Conservation (phyloP, 2,888 invertebrate genomes). For the Scaptomyza reducta region DNA sequence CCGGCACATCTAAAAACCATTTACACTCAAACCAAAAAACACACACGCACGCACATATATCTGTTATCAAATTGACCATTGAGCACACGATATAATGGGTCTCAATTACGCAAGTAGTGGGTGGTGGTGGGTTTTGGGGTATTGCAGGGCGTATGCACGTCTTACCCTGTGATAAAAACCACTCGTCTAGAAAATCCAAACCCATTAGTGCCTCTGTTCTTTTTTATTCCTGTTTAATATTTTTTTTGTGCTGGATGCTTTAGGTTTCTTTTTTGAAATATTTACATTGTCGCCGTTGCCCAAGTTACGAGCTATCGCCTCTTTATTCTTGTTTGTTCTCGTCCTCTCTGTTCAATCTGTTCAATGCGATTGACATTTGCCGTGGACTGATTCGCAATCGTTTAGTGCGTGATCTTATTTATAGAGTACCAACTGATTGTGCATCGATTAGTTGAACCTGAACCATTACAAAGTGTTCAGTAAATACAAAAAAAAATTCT, state of each 20-base stretch:
- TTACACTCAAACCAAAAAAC: constrained; percentile 1
- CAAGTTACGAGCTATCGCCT: constrained; percentile 22
- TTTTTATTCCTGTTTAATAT: constrained; percentile 43
- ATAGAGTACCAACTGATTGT: constrained; percentile 50
- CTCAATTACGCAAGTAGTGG: constrained; percentile 68
- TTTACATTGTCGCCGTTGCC: constrained; percentile 55
- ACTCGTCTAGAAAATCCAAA: constrained; percentile 84
- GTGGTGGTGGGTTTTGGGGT: not conserved
- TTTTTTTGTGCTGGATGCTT: constrained; percentile 45
- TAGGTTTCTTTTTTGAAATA: constrained; percentile 35
- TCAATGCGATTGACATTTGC: constrained; percentile 61
- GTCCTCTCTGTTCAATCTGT: constrained; percentile 20
- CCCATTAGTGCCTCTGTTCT: constrained; percentile 62
- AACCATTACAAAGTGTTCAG: constrained; percentile 19
- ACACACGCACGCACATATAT: not conserved
- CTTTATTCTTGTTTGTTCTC: constrained; percentile 14
- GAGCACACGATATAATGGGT: constrained; percentile 52
- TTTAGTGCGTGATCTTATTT: constrained; percentile 62
- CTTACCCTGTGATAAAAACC: constrained; percentile 84
- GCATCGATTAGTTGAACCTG: constrained; percentile 57
- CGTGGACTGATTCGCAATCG: constrained; percentile 56
- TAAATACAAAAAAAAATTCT: constrained; percentile 3
- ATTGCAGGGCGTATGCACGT: constrained; percentile 18
- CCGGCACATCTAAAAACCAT: constrained; percentile 22
- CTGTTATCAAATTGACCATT: constrained; percentile 27